These are phyloP conservation scores for Drosophila insularis DNA, from an alignment of 1,140 invertebrate genomes.

Conservation along the genomic window DNA sequence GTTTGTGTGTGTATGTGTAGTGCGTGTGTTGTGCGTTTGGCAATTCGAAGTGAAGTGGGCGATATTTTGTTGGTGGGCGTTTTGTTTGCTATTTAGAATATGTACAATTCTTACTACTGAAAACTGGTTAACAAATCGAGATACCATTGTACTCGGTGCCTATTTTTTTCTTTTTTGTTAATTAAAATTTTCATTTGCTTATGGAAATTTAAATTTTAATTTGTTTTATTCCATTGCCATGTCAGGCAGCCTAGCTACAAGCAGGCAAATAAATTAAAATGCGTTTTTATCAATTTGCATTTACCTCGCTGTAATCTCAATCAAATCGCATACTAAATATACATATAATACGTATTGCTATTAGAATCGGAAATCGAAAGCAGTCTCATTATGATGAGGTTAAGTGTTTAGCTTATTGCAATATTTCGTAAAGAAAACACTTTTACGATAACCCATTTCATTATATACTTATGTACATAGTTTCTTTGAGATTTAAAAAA, in stretches of 20 bases:
- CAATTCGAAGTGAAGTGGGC: slow-evolving; percentile 42
- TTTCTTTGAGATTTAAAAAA: slow-evolving; percentile 22
- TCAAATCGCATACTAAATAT: slow-evolving; percentile 25
- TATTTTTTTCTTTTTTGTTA: neutral
- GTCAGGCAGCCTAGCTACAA: slow-evolving; percentile 34
- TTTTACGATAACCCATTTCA: slow-evolving; percentile 40
- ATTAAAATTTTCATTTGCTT: neutral
- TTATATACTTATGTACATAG: too few relatives aligned
- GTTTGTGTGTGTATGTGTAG: slow-evolving; percentile 26
- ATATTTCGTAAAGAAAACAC: slow-evolving; percentile 31
- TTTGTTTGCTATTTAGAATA: slow-evolving; percentile 54
- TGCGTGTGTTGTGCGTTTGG: slow-evolving; percentile 21
- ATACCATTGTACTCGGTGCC: neutral
- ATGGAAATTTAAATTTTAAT: neutral
- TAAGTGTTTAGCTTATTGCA: slow-evolving; percentile 34
- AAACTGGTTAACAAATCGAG: slow-evolving; percentile 47
- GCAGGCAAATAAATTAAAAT: slow-evolving; percentile 23
- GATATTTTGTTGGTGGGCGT: slow-evolving; percentile 42
- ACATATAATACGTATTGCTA: neutral
- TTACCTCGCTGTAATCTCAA: slow-evolving; percentile 49
- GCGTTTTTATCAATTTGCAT: slow-evolving; percentile 66
- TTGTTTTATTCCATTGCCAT: slow-evolving; percentile 41
- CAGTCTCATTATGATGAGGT: slow-evolving; percentile 25
- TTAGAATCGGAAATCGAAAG: slow-evolving; percentile 26
- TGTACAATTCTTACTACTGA: slow-evolving; percentile 34